phyloP scores from a whole-genome alignment of 1,140 invertebrate species.

The Lepidurus apus region DNA sequence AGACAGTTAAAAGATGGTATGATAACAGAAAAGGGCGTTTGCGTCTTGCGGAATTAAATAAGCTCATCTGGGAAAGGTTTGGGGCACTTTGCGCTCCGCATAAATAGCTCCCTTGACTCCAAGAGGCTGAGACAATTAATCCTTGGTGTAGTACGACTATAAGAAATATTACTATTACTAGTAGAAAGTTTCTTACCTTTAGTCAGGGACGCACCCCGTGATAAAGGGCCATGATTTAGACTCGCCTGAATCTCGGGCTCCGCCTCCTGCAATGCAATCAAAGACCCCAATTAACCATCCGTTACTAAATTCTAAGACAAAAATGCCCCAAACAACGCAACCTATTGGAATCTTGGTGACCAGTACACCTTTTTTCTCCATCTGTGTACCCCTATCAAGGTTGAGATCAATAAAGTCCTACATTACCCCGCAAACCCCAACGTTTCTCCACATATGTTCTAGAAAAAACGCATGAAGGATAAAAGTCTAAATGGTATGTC shows the following conservation, averaged over 20 bases:
- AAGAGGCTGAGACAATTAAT: not conserved
- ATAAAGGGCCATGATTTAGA: slow-evolving; percentile 11
- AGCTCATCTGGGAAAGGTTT: not conserved
- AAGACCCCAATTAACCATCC: slow-evolving; percentile 3
- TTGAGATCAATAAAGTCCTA: not conserved
- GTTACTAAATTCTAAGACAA: not conserved
- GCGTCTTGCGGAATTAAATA: not conserved
- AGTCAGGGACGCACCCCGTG: slow-evolving; percentile 6
- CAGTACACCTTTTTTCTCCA: not conserved
- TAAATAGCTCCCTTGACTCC: slow-evolving; percentile 4
- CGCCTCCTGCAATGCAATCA: slow-evolving; percentile 20
- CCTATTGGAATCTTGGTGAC: not conserved
- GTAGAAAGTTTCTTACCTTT: slow-evolving; percentile 19
- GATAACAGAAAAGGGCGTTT: slow-evolving; percentile 13
- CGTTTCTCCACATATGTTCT: not conserved
- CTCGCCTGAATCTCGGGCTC: slow-evolving; percentile 6
- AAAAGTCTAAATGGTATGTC: not conserved
- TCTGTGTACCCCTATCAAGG: not conserved
- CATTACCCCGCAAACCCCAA: not conserved
- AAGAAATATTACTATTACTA: not conserved
- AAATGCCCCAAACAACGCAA: not conserved
- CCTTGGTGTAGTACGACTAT: not conserved
- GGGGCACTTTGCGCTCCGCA: slow-evolving; percentile 1
- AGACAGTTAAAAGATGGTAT: not conserved
- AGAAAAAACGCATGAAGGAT: not conserved